Conservation (phyloP, 2,888 invertebrate genomes). For the Scaptomyza parva region DNA sequence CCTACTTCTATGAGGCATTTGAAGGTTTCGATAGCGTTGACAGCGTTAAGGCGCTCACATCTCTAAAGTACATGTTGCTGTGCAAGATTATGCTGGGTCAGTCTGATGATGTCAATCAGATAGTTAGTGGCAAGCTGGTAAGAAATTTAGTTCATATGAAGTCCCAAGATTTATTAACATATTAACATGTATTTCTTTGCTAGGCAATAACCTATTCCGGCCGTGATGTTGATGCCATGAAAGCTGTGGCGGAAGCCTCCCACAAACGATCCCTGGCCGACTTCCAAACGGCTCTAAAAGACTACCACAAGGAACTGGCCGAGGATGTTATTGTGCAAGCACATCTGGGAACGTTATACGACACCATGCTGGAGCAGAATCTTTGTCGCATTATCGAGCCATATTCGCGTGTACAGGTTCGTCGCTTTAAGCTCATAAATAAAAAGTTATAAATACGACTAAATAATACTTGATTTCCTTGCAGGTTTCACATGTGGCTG, state of each 20-base stretch:
- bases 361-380: constrained; percentile 99
- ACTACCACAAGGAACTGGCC: constrained; percentile 94
- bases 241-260: constrained; percentile 97
- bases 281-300: constrained; percentile 95
- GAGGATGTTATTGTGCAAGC: constrained; percentile 98
- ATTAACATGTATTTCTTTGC: neutral
- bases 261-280: constrained; percentile 98
- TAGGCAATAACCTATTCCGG: constrained; percentile 97
- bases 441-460: no score
- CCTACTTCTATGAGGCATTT: constrained; percentile 99
- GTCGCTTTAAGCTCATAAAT: neutral
- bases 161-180: neutral
- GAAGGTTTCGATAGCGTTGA: constrained; percentile 99
- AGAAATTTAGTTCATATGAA: neutral
- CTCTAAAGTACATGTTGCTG: constrained; percentile 99
- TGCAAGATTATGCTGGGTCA: constrained; percentile 99
- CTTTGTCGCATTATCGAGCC: constrained; percentile 99
- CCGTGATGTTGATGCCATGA: constrained; percentile 98
- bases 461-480: neutral
- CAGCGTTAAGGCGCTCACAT: constrained; percentile 94
- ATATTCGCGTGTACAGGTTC: constrained; percentile 96
- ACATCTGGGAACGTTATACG: constrained; percentile 98
- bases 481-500: constrained; percentile 93
- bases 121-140: constrained; percentile 96
- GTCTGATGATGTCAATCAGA: constrained; percentile 97